phyloP scores from a whole-genome alignment of 2,888 invertebrate genomes.

The Ectropis crepuscularia region DNA sequence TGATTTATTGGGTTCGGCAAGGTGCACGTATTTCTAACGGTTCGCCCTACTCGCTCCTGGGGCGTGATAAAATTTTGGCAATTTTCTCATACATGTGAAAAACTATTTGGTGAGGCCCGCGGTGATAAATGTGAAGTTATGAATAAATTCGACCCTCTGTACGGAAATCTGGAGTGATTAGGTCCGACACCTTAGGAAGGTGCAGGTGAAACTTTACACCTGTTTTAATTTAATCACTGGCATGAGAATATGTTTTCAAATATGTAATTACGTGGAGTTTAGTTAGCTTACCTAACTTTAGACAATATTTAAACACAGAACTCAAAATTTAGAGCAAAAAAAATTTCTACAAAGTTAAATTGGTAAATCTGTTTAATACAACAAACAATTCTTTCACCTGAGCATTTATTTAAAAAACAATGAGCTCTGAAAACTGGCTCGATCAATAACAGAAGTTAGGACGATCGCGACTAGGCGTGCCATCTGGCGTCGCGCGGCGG shows the following conservation, averaged over 20 bases:
- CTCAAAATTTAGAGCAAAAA: too few species aligned
- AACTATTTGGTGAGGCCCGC: constrained; percentile 70
- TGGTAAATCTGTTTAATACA: too few species aligned
- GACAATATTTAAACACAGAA: background rate
- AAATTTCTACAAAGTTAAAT: too few species aligned
- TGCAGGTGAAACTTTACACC: constrained; percentile 63
- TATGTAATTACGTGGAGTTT: background rate
- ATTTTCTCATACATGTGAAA: constrained; percentile 77
- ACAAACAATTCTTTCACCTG: background rate
- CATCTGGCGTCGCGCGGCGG: constrained; percentile 62
- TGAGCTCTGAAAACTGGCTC: background rate
- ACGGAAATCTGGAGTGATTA: constrained; percentile 77
- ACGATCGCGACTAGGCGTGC: constrained; percentile 41
- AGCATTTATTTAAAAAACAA: background rate
- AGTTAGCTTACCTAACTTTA: too few species aligned
- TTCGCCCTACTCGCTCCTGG: constrained; percentile 55
- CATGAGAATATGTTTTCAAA: constrained; percentile 27
- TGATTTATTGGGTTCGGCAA: constrained; percentile 82
- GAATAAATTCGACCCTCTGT: constrained; percentile 76
- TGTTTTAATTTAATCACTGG: constrained; percentile 38
- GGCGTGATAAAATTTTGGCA: constrained; percentile 77
- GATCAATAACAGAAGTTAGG: constrained; percentile 6
- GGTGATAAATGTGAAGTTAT: constrained; percentile 80
- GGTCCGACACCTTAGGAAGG: constrained; percentile 64
- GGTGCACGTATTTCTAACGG: constrained; percentile 78